Percentiles rank a stretch among this genome's conserved stretches.
Conservation (phyloP, 2,797 vertebrate species). For the Cyclopterus lumpus region DNA sequence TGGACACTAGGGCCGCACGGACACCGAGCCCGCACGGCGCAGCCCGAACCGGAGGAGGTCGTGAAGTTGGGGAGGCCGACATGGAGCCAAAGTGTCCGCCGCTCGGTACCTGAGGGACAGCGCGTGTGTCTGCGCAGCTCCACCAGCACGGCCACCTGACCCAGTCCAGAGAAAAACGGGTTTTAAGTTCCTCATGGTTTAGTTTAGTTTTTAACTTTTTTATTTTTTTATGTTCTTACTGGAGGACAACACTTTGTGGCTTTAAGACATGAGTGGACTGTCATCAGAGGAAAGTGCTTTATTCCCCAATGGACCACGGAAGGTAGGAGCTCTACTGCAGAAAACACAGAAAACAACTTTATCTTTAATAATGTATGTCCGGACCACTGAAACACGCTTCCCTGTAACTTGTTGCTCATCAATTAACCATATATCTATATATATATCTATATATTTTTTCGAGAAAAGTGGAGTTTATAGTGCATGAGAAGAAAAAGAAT, state of each 20-base stretch:
- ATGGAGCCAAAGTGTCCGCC: not conserved
- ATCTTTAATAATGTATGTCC: not conserved
- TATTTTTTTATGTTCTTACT: not conserved
- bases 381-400: not conserved
- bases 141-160: too few relatives aligned
- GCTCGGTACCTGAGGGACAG: constrained; percentile 33
- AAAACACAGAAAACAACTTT: not conserved
- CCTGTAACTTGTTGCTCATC: not conserved
- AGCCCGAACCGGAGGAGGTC: constrained; percentile 5
- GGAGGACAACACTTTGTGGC: constrained; percentile 29
- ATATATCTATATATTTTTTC: too few relatives aligned
- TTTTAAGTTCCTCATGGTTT: not conserved
- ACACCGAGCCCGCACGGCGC: constrained; percentile 33
- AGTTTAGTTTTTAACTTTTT: not conserved
- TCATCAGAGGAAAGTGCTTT: constrained; percentile 27
- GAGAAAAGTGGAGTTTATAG: too few relatives aligned
- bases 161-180: not conserved
- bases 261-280: constrained; percentile 63
- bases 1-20: constrained; percentile 71
- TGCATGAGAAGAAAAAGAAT: too few relatives aligned
- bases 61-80: constrained; percentile 54
- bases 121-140: not conserved
- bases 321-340: constrained; percentile 53
- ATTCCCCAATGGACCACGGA: constrained; percentile 52
- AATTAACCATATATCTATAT: too few relatives aligned